These are phyloP conservation scores for Tetramorium parvispinum DNA, from an alignment of 1,140 invertebrate species.

Conservation along the genomic window DNA sequence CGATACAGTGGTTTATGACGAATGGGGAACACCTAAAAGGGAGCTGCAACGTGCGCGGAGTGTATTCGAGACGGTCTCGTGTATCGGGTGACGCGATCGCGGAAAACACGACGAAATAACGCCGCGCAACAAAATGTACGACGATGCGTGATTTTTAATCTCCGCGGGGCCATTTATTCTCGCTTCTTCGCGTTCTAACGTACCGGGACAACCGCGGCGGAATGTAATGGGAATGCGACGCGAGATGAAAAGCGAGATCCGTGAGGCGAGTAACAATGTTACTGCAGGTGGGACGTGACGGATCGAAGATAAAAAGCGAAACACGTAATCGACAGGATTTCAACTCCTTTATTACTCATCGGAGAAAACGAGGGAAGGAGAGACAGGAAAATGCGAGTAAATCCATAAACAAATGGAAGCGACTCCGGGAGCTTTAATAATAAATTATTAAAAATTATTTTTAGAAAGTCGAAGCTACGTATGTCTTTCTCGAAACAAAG, in stretches of 20 bases:
- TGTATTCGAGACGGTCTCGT: background rate
- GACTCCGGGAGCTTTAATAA: background rate
- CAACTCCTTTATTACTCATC: background rate
- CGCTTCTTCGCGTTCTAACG: constrained; percentile 22
- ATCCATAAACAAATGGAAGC: background rate
- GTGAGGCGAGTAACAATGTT: constrained; percentile 24
- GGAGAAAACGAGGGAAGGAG: background rate
- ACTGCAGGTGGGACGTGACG: constrained; percentile 17
- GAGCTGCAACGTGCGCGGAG: background rate
- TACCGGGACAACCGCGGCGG: constrained; percentile 13
- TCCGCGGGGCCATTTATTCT: constrained; percentile 25
- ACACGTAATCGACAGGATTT: constrained; percentile 8
- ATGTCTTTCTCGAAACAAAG: background rate
- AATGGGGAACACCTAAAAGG: background rate
- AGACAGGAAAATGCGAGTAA: background rate
- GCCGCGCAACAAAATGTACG: constrained; percentile 13
- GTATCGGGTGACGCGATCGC: constrained; percentile 2
- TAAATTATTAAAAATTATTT: background rate
- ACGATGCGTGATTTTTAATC: constrained; percentile 35
- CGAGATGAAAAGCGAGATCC: constrained; percentile 4
- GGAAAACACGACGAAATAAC: background rate
- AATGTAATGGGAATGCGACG: background rate
- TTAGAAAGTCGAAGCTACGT: background rate
- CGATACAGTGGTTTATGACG: constrained; percentile 12
- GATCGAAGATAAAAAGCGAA: constrained; percentile 25